These are phyloP conservation scores for Lottia gigantea DNA, from an alignment of 2,888 invertebrate genomes.

Conservation along the genomic window DNA sequence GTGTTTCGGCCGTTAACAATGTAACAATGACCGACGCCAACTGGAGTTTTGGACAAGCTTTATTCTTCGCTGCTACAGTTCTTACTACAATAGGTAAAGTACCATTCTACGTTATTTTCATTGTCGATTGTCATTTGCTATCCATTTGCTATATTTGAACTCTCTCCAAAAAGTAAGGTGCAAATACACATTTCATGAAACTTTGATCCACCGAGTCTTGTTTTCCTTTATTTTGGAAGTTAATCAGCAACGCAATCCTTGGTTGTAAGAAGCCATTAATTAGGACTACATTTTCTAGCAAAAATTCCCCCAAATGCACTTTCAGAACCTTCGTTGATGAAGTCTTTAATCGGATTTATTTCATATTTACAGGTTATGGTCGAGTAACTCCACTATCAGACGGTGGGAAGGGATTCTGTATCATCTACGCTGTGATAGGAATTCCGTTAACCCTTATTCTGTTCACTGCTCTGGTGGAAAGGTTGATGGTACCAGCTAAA, in stretches of 20 bases:
- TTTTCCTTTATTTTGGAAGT: too few species aligned
- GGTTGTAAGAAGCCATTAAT: too few species aligned
- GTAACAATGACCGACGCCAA: slow-evolving; percentile 80
- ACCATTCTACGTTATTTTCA: too few species aligned
- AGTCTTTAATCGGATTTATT: too few species aligned
- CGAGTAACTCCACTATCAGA: slow-evolving; percentile 87
- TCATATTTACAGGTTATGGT: slow-evolving; percentile 79
- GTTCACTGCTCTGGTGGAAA: slow-evolving; percentile 84
- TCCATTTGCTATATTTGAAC: too few species aligned
- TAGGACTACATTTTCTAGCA: too few species aligned
- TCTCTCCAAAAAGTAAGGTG: too few species aligned
- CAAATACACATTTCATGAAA: too few species aligned
- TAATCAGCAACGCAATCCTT: too few species aligned
- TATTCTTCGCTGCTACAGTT: slow-evolving; percentile 88
- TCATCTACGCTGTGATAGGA: slow-evolving; percentile 83
- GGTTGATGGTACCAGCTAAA: slow-evolving; percentile 81
- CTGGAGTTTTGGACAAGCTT: slow-evolving; percentile 90
- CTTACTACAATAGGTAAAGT: slow-evolving; percentile 81
- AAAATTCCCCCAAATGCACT: too few species aligned
- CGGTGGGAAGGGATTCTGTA: slow-evolving; percentile 88
- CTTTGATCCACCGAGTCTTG: too few species aligned
- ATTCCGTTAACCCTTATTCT: slow-evolving; percentile 88
- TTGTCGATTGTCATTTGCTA: not conserved
- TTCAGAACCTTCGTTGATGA: too few species aligned
- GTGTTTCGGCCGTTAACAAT: slow-evolving; percentile 82